phyloP scores from a whole-genome alignment of 2,888 invertebrate species.

The Lasioglossum pauxillum region DNA sequence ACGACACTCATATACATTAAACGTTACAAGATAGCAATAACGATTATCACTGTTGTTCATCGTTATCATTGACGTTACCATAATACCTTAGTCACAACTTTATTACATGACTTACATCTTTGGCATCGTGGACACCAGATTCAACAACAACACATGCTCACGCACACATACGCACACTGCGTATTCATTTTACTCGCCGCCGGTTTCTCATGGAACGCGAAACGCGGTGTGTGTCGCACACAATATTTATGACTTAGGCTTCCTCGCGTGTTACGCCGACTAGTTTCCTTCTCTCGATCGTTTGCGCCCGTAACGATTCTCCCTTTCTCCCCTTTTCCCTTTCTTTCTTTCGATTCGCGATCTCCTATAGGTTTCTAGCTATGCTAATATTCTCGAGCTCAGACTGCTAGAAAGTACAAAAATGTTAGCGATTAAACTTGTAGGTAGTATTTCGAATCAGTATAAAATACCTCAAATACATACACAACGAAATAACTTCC shows the following conservation, averaged over 20 bases:
- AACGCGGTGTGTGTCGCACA: conserved; percentile 47
- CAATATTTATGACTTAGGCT: conserved; percentile 50
- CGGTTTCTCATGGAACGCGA: conserved; percentile 33
- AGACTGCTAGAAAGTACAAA: not conserved
- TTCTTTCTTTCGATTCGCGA: not conserved
- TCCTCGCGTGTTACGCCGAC: conserved; percentile 37
- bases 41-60: conserved; percentile 73
- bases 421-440: not conserved
- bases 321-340: not conserved
- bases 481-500: not conserved
- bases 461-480: not conserved
- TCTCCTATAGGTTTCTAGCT: not conserved
- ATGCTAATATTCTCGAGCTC: not conserved
- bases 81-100: conserved; percentile 71
- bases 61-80: conserved; percentile 71
- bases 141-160: conserved; percentile 67
- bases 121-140: conserved; percentile 72
- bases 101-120: conserved; percentile 72
- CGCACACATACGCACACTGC: conserved; percentile 28
- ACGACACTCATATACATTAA: conserved; percentile 84
- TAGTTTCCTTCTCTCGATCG: conserved; percentile 8
- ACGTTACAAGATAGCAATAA: conserved; percentile 81
- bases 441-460: not conserved
- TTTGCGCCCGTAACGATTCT: conserved; percentile 29
- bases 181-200: conserved; percentile 27